phyloP scores from a whole-genome alignment of 2,113 vertebrate genomes.

The Pangasianodon gigas region DNA sequence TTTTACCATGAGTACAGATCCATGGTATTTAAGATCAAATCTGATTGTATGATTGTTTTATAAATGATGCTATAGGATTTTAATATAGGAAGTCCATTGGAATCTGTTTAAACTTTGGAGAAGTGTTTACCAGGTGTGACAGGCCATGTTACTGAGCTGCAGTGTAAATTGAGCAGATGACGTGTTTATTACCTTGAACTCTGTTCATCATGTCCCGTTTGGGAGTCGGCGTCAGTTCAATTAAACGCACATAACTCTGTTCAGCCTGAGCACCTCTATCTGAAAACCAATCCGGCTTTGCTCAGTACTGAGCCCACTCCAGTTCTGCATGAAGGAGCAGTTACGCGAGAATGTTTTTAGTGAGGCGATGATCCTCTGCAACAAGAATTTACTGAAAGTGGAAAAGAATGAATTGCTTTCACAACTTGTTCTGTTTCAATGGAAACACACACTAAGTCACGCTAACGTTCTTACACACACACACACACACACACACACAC shows the following conservation, averaged over 20 bases:
- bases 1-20: not conserved
- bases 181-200: constrained; percentile 49
- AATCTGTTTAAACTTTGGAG: constrained; percentile 39
- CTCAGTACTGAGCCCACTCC: constrained; percentile 36
- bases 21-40: not conserved
- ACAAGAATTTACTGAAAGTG: constrained; percentile 66
- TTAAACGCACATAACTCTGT: constrained; percentile 13
- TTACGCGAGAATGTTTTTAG: constrained; percentile 44
- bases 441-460: constrained; percentile 46
- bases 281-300: constrained; percentile 40
- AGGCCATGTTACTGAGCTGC: constrained; percentile 45
- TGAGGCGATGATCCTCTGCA: constrained; percentile 57
- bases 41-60: not conserved
- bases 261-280: constrained; percentile 10
- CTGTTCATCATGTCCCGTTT: constrained; percentile 40
- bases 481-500: constrained; percentile 56
- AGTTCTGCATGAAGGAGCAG: constrained; percentile 46
- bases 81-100: not conserved
- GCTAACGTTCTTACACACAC: constrained; percentile 47
- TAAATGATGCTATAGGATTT: not conserved
- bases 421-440: constrained; percentile 31
- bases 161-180: constrained; percentile 55
- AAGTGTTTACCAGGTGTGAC: constrained; percentile 54
- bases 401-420: constrained; percentile 59
- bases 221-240: constrained; percentile 39